Base-by-base conservation (phyloP, 1,140 invertebrate species). In the Cryptotermes secundus region DNA sequence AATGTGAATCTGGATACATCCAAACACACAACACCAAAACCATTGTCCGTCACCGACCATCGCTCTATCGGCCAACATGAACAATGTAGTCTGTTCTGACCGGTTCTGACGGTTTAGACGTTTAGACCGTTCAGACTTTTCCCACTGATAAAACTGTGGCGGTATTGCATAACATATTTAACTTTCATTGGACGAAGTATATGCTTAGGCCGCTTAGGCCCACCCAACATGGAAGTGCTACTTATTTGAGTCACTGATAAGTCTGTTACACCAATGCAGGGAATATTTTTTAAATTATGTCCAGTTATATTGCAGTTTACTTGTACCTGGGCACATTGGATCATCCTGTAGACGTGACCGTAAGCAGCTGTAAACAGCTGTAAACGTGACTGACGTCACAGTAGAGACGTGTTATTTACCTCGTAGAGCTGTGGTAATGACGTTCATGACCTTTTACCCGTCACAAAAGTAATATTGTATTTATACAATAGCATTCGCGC, bases 11-110 rank as follows among this genome's bases (percentile, higher is more conserved):
- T 34, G 38, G 35, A 45, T 9, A 16, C n/a, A 19, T 38, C 38
- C 81, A 49, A 24, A 82, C 35, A 36, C 83, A 83, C 83, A 83
- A 83, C n/a, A 34, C 34, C 49, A 83, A 36, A 31, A 83, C 83
- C 83, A 83, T 83, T 72, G 83, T 83, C 83, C 53, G 42, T 31
- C 81, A 82, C 31, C 42, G 24, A 9, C 4, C 59, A 72, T n/a
- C 26, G 14, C 6, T n/a, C 0, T 31, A 72, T 4, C 10, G 31
- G 59, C 59, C 0, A 6, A 10, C 59, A 72, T 31, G 7, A 72
- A 72, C 59, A 72, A 72, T 72, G 26, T 31, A 72, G 4, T n/a
- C 26, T n/a, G n/a, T n/a, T n/a, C n/a, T n/a, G n/a, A n/a, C n/a
- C n/a, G n/a, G n/a, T n/a, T n/a, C n/a, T n/a, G n/a, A n/a, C n/a